Evolutionary conservation across 2,113 vertebrate genomes (phyloP).

Genomic region (Sorex araneus): DNA sequence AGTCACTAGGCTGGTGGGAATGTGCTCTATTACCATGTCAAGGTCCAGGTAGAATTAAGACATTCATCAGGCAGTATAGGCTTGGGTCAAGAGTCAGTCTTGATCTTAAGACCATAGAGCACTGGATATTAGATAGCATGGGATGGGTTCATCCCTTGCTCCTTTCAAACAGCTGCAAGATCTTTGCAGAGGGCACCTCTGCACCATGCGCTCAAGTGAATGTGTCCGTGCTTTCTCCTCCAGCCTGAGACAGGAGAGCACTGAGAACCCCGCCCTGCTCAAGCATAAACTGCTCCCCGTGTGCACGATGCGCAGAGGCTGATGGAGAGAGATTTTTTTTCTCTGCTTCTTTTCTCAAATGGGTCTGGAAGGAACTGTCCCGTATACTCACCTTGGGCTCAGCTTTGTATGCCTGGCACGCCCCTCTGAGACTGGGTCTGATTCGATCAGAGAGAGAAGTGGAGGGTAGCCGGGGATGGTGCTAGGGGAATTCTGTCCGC

Average conservation of each 20-base stretch:
- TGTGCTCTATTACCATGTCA: too few species aligned
- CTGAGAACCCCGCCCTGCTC: neutral
- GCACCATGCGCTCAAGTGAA: neutral
- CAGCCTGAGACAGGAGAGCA: neutral
- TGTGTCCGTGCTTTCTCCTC: neutral
- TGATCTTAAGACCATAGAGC: neutral
- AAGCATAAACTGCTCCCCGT: neutral
- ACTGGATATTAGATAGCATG: neutral
- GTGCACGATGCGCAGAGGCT: neutral
- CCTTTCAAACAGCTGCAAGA: neutral
- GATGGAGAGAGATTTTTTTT: slow-evolving; percentile 19
- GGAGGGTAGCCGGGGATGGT: neutral
- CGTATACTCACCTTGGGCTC: neutral
- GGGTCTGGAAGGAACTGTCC: neutral
- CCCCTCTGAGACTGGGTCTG: slow-evolving; percentile 20
- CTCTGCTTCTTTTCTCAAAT: neutral
- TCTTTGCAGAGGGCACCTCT: neutral
- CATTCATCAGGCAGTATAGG: neutral
- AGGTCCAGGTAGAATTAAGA: neutral
- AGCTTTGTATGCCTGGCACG: neutral
- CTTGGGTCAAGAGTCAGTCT: neutral
- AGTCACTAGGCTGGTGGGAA: neutral
- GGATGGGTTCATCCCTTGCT: neutral
- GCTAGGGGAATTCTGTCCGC: neutral
- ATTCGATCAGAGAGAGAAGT: neutral